A percentile compares a stretch with the other conserved stretches of the same genome.
Evolutionary conservation across 2,797 vertebrate species (phyloP).

Genomic region (Sparidentex hasta): DNA sequence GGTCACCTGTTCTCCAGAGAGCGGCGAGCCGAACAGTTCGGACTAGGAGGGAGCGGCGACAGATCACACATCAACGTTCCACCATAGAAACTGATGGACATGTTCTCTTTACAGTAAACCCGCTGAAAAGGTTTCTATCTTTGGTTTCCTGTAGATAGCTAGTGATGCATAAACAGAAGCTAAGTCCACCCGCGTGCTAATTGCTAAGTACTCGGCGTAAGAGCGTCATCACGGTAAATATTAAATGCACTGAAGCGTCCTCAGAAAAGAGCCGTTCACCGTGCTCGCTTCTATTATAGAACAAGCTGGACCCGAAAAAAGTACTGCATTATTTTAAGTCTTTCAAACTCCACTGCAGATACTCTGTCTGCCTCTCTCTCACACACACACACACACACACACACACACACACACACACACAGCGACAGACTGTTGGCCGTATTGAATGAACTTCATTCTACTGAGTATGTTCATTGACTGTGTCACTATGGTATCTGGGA

Average conservation of each 20-base stretch:
- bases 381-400: neutral
- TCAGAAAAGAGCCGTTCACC: conserved; percentile 39
- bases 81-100: neutral
- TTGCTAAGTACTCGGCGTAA: conserved; percentile 44
- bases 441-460: conserved; percentile 58
- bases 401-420: neutral
- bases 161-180: conserved; percentile 27
- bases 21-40: neutral
- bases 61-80: conserved; percentile 12
- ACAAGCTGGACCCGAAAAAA: conserved; percentile 40
- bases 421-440: conserved; percentile 15
- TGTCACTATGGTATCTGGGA: conserved; percentile 62
- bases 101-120: conserved; percentile 35
- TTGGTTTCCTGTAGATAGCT: conserved; percentile 16
- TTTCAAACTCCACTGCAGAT: conserved; percentile 46
- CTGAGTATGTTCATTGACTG: conserved; percentile 61
- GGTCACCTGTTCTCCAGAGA: conserved; percentile 6
- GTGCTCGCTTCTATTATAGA: conserved; percentile 57
- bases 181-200: conserved; percentile 30
- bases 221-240: conserved; percentile 48
- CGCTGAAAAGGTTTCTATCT: conserved; percentile 6
- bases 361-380: conserved; percentile 6
- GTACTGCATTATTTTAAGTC: conserved; percentile 63
- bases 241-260: conserved; percentile 42
- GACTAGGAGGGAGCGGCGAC: neutral